Base-by-base conservation (phyloP, 1,140 invertebrate genomes). In the Pogonomyrmex californicus region DNA sequence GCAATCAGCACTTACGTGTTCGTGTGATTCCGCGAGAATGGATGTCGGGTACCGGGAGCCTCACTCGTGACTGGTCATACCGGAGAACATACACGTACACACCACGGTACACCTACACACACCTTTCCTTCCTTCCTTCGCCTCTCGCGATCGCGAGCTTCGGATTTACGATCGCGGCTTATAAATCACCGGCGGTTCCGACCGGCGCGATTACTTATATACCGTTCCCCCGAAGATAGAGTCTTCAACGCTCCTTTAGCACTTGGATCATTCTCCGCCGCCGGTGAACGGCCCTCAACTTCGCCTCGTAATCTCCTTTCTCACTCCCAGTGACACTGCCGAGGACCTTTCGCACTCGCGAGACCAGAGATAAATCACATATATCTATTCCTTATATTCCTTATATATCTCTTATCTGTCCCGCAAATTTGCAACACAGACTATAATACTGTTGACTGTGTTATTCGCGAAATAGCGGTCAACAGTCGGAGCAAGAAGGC, bases 1-100 rank as follows among this genome's bases (percentile, higher is more conserved):
- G 60, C 51, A 87, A 90, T 89, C 51, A 23, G 73, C 86, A 90
- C 89, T 90, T 90, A 90, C 89, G 82, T 90, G 82, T 75, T 65
- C 71, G 66, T 90, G 73, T 49, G 73, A 33, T n/a, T 75, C 56
- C 75, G 44, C 60, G 77, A 62, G 68, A 86, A 54, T 86, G 58
- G 71, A 63, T 58, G 70, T 86, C 36, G 38, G 17, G 36, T 58
- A 49, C 36, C 23, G 36, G 33, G 56, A 51, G 23, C 44, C 54
- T 90, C 89, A 90, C 81, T 85, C 75, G 86, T 90, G 56, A 51
- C 73, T 75, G 75, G 66, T 60, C 89, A 90, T 90, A 68, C 10
- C 68, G 66, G 4, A 66, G 65, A 68, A 23, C 51, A 82, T 78
- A n/a, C 73, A 44, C 47, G 47, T 56, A 89, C 87, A 51, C 63